A percentile compares a stretch with the other conserved stretches of the same genome.
Conservation (phyloP, 2,113 vertebrate genomes). For the Aythya baeri region DNA sequence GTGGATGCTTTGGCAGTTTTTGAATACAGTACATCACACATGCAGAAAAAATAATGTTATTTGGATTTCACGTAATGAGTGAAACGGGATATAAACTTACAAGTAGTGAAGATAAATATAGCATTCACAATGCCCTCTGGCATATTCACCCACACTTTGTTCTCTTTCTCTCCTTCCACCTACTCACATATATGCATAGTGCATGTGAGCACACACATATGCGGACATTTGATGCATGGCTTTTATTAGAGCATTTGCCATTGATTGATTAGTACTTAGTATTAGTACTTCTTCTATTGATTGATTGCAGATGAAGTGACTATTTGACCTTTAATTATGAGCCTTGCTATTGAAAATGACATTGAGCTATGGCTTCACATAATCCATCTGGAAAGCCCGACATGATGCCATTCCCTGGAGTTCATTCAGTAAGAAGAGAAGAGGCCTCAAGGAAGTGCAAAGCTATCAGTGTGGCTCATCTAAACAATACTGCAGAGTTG, state of each 20-base stretch:
- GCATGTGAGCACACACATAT: slow-evolving; percentile 77
- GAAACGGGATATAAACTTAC: slow-evolving; percentile 1
- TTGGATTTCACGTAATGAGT: slow-evolving; percentile 27
- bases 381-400: slow-evolving; percentile 89
- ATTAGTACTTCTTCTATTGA: slow-evolving; percentile 95
- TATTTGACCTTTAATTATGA: slow-evolving; percentile 99
- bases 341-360: slow-evolving; percentile 87
- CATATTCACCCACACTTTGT: slow-evolving; percentile 37
- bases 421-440: slow-evolving; percentile 77
- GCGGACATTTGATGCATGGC: slow-evolving; percentile 92
- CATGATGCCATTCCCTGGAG: slow-evolving; percentile 89
- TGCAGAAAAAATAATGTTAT: neutral
- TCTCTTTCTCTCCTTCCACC: slow-evolving; percentile 60
- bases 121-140: slow-evolving; percentile 8
- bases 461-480: slow-evolving; percentile 65
- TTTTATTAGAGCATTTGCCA: slow-evolving; percentile 97
- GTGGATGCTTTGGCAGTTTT: neutral
- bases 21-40: neutral
- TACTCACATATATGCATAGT: slow-evolving; percentile 43
- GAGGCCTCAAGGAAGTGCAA: slow-evolving; percentile 76
- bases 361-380: slow-evolving; percentile 87
- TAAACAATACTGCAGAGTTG: slow-evolving; percentile 56
- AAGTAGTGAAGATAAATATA: slow-evolving; percentile 25
- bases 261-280: slow-evolving; percentile 86
- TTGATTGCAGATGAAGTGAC: slow-evolving; percentile 98